A percentile compares a stretch with the other conserved stretches of the same genome.
Evolutionary conservation across 2,888 invertebrate genomes (phyloP).

Genomic region (Margaritifera margaritifera): DNA sequence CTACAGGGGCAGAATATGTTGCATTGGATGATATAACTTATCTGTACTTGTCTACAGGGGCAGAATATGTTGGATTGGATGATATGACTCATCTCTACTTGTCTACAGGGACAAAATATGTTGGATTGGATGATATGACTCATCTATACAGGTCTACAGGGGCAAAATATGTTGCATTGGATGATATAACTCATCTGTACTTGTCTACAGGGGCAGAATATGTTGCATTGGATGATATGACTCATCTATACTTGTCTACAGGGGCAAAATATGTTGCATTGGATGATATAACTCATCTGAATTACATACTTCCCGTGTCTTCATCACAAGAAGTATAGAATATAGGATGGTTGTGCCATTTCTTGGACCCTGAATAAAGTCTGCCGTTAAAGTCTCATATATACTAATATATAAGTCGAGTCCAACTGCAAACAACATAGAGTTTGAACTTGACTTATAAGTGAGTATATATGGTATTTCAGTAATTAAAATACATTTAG

Average conservation of each 20-base stretch:
- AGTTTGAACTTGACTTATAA: no score
- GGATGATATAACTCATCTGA: not conserved
- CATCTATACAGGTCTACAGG: not conserved
- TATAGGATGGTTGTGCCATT: no score
- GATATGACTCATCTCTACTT: not conserved
- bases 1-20: not conserved
- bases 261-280: not conserved
- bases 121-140: not conserved
- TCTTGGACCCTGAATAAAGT: no score
- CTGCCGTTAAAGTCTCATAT: no score
- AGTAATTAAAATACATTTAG: no score
- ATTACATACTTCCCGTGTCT: no score
- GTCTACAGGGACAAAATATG: not conserved
- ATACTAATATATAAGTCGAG: no score
- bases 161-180: not conserved
- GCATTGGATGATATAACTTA: not conserved
- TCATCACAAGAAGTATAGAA: no score
- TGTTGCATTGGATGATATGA: not conserved
- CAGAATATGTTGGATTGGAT: not conserved
- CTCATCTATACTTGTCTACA: not conserved
- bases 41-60: not conserved
- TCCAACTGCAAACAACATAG: no score
- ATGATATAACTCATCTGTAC: not conserved
- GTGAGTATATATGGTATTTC: no score
- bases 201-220: not conserved